These are phyloP conservation scores for Edolisoma coerulescens DNA, from an alignment of 2,113 vertebrate species.

Conservation along the genomic window DNA sequence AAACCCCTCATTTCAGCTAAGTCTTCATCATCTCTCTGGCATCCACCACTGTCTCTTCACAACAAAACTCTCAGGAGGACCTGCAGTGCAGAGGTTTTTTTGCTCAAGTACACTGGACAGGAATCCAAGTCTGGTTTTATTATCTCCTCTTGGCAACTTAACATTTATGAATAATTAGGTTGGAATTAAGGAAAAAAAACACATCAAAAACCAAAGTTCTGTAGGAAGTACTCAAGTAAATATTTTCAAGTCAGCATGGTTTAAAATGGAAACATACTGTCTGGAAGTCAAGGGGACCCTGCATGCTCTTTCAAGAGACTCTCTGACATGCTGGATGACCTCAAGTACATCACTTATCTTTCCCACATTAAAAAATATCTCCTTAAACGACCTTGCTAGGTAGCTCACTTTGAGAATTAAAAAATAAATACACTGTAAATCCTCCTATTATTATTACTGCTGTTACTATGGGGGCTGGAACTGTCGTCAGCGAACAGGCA, in stretches of 20 bases:
- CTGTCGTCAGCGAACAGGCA: conserved; percentile 4
- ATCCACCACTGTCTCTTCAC: not conserved
- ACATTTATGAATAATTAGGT: not conserved
- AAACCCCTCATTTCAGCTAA: conserved; percentile 1
- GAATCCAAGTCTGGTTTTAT: not conserved
- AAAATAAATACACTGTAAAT: conserved; percentile 3
- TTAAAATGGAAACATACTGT: not conserved
- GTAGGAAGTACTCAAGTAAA: not conserved
- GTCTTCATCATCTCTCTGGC: conserved; percentile 28
- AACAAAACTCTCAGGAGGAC: not conserved
- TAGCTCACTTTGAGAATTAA: not conserved
- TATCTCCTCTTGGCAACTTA: not conserved
- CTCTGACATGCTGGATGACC: not conserved
- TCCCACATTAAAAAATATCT: not conserved
- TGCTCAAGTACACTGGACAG: not conserved
- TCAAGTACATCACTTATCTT: not conserved
- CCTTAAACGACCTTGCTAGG: not conserved
- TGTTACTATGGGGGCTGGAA: conserved; percentile 33
- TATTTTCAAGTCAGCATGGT: not conserved
- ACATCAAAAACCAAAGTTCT: not conserved
- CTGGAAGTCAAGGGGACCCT: not conserved
- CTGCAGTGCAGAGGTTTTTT: not conserved
- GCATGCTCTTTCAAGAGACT: not conserved
- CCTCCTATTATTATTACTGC: conserved; percentile 16
- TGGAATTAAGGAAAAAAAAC: not conserved